Percentiles rank a stretch among this genome's conserved stretches.
These are phyloP conservation scores for Pemphigus obesinymphae DNA, from an alignment of 1,140 invertebrate genomes.

Conservation along the genomic window DNA sequence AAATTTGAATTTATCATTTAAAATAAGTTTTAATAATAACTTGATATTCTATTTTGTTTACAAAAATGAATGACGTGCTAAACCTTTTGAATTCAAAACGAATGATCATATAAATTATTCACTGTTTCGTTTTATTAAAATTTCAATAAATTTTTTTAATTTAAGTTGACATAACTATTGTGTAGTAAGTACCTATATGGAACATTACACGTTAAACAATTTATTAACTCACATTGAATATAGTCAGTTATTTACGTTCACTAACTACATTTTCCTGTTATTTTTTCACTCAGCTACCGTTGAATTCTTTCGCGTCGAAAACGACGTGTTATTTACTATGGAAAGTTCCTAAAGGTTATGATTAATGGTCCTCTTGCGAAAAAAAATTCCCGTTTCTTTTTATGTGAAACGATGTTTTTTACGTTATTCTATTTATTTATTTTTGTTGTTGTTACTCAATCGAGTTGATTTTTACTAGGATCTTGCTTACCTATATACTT, in stretches of 20 bases:
- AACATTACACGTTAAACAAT: no score
- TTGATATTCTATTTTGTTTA: no score
- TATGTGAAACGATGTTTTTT: neutral
- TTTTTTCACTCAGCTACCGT: neutral
- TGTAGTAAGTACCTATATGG: no score
- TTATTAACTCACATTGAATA: neutral
- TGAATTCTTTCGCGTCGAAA: neutral
- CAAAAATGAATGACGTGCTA: no score
- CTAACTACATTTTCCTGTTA: neutral
- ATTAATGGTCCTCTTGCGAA: neutral
- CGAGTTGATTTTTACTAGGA: neutral
- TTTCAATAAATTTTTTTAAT: no score
- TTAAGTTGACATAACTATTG: no score
- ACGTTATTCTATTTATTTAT: no score
- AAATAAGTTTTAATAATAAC: no score
- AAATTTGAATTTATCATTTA: no score
- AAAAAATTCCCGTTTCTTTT: neutral
- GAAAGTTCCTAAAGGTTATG: constrained; percentile 1
- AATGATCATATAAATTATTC: no score
- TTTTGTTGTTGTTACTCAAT: neutral
- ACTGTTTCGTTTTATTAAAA: no score
- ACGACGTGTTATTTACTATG: constrained; percentile 7
- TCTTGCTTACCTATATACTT: neutral
- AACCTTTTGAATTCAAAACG: no score
- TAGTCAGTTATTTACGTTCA: neutral